Percentiles rank a stretch among this genome's conserved stretches.
Conservation (phyloP, 2,113 vertebrate genomes). For the Struthidea cinerea region DNA sequence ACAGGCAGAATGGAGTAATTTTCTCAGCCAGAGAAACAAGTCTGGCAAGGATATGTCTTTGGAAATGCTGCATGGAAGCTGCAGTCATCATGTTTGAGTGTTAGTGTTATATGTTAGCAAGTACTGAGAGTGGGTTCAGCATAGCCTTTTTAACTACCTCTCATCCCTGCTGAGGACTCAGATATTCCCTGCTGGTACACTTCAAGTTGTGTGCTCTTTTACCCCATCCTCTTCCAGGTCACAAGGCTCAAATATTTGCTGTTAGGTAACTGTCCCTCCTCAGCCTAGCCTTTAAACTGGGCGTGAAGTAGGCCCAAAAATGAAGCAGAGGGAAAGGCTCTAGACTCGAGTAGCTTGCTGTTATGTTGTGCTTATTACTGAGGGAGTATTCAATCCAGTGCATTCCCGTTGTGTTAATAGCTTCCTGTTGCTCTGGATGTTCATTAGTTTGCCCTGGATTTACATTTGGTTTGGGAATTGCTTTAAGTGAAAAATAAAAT, state of each 20-base stretch:
- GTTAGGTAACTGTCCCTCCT: background rate
- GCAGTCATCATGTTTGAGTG: background rate
- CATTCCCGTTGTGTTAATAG: background rate
- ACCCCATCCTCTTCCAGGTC: background rate
- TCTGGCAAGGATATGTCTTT: background rate
- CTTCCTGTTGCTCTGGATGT: background rate
- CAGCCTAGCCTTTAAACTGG: background rate
- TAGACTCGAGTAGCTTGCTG: background rate
- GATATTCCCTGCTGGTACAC: background rate
- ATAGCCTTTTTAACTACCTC: background rate
- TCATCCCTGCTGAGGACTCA: accelerated
- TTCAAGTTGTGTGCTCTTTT: background rate
- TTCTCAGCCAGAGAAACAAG: background rate
- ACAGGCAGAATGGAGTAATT: background rate
- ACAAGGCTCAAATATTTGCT: background rate
- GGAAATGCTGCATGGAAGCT: background rate
- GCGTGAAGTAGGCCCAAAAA: background rate
- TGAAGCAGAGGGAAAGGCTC: background rate
- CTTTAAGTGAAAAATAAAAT: background rate
- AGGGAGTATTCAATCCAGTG: background rate
- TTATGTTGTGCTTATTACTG: background rate
- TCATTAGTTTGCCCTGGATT: background rate
- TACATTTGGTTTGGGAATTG: background rate
- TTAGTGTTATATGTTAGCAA: background rate
- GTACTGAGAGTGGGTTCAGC: background rate